Evolutionary conservation across 2,113 vertebrate species (phyloP).

Genomic region (Gallinago paraguaiae): DNA sequence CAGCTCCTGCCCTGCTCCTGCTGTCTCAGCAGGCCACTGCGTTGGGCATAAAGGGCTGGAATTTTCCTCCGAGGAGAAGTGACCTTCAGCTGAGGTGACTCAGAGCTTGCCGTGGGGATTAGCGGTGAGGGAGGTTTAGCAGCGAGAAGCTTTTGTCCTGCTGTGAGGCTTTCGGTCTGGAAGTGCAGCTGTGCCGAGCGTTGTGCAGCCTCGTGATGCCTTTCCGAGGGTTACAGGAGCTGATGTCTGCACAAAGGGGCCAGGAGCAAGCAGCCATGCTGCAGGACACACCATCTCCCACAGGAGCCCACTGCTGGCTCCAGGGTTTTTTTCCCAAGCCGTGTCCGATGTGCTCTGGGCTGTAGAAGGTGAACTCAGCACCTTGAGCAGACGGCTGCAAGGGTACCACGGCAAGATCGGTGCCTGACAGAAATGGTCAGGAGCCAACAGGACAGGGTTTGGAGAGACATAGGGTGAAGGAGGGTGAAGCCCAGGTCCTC

Average conservation of each 20-base stretch:
- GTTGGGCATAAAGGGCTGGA: constrained; percentile 9
- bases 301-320: constrained; percentile 17
- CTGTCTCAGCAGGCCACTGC: background rate
- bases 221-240: background rate
- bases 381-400: background rate
- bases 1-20: background rate
- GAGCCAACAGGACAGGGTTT: background rate
- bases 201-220: constrained; percentile 37
- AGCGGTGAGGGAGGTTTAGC: constrained; percentile 18
- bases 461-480: background rate
- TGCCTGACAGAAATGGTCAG: background rate
- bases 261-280: background rate
- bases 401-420: background rate
- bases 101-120: constrained; percentile 6
- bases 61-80: constrained; percentile 46
- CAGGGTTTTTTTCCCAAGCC: background rate
- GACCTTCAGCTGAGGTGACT: constrained; percentile 48
- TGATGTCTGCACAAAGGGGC: constrained; percentile 28
- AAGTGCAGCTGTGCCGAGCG: background rate
- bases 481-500: background rate
- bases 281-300: background rate
- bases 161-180: constrained; percentile 26
- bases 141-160: constrained; percentile 20
- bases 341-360: background rate
- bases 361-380: background rate